Evolutionary conservation across 2,113 vertebrate species (phyloP).

Genomic region (Brachirus orientalis): DNA sequence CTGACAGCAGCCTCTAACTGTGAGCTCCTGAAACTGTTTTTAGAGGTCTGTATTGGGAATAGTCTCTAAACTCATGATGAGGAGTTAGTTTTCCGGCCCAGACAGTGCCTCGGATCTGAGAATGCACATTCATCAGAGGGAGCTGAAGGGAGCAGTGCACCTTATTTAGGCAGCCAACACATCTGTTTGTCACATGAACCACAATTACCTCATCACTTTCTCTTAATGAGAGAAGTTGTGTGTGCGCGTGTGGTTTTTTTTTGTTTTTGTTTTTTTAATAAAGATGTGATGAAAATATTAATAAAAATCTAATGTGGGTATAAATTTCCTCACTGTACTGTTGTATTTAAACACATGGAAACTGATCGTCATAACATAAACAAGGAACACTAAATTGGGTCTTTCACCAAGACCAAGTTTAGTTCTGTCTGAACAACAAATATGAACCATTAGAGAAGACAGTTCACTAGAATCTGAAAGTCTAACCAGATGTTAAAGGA

Average conservation of each 20-base stretch:
- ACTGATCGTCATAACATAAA: not conserved
- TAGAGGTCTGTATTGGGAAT: conserved; percentile 28
- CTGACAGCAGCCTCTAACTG: not conserved
- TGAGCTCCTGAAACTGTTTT: conserved; percentile 16
- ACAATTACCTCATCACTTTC: conserved; percentile 31
- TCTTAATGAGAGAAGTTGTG: not conserved
- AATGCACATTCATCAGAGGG: conserved; percentile 46
- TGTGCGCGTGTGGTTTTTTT: too few relatives aligned
- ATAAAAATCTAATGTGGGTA: not conserved
- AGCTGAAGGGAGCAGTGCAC: conserved; percentile 50
- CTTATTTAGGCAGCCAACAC: conserved; percentile 45
- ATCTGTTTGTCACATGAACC: conserved; percentile 40
- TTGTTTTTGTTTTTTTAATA: conserved; percentile 6
- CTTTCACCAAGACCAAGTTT: not conserved
- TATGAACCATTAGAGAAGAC: not conserved
- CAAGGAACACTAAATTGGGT: not conserved
- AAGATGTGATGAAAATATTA: conserved; percentile 10
- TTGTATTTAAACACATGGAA: not conserved
- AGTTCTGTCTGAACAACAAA: not conserved
- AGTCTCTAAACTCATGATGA: conserved; percentile 23
- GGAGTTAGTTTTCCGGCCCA: conserved; percentile 25
- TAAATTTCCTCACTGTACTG: not conserved
- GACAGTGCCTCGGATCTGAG: conserved; percentile 13
- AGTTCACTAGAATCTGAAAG: not conserved
- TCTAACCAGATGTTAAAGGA: not conserved